Evolutionary conservation across 1,140 invertebrate genomes (phyloP), one percentile per base, ranked within the genome.

Genomic region (Camponotus floridanus): DNA sequence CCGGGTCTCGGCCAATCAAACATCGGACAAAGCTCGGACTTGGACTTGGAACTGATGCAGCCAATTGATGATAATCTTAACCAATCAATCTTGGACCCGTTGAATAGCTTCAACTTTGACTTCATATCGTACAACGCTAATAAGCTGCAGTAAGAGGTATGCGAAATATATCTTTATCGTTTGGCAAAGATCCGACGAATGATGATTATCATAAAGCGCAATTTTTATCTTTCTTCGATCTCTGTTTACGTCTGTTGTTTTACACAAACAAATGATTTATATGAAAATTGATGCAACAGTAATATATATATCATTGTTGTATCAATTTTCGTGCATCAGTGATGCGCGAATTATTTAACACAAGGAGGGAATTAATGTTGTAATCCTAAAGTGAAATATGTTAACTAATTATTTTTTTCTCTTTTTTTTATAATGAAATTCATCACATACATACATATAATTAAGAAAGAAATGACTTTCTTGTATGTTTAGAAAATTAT

Each of bases 1-100:
- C 94, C 94, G 89, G 95, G 94, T 91, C 93, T 93, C 91, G 92
- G 94, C 91, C 94, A 95, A 81, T 93, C 94, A 74, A 91, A 91
- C 84, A 91, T 93, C 61, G 94, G 94, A 74, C 92, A 91, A 85
- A 94, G 91, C 84, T 45, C 91, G 85, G 94, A 95, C 65, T 92
- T 95, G 94, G 94, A 95, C 91, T 88, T 91, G 81, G 94, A 95
- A 15, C 87, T 95, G 90, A 95, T 95, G 64, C 87, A 93, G 33
- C 71, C 93, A 48, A 94, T 95, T 71, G 95, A 95, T 45, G 94
- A 95, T 78, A 95, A 94, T 91, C 92, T 95, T 91, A 94, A 92
- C 90, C 89, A 26, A 1, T 26, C 26, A 26, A 26, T 26, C 26
- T 26, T 95, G 92, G 94, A 95, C 79, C 92, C 92, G 9, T 92